Base-by-base conservation (phyloP, 1,140 invertebrate species). In the Nephotettix cincticeps region DNA sequence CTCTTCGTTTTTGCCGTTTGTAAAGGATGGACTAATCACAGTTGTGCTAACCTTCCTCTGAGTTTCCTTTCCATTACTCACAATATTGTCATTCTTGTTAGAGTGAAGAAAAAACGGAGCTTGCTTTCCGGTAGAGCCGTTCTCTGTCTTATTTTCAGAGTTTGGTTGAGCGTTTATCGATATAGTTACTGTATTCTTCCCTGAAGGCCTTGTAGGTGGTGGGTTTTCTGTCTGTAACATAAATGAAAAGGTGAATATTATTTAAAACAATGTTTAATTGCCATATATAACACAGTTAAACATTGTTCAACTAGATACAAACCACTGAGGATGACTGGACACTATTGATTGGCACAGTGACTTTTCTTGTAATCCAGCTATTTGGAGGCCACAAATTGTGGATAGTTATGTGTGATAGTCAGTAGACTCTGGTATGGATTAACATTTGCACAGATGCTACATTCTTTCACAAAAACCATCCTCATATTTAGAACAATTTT, bases 151-250 rank as follows among this genome's bases (percentile, higher is more conserved):
- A n/a, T 32, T 17, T 19, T 17, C 3, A 19, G 29, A 30, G 21
- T 67, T 67, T 13, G 64, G 23, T 27, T 45, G 64, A 43, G 64
- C 64, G 23, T 27, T 67, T 1, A 67, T 67, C 9, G 64, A 67
- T 9, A 67, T 67, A 3, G 64, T 67, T 6, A 67, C 64, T 23
- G 23, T 43, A 27, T 67, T 67, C 36, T 67, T 67, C 1, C 21
- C 40, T 45, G 32, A 17, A 9, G 21, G 17, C 32, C 14, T 67
- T 27, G 11, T 9, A 9, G 32, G 32, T 1, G 36, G n/a, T 13
- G 36, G 1, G 13, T 17, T 32, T 45, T 67, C 64, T 27, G 25
- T 28, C 64, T 67, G 36, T 36, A 67, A 67, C 19, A 19, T 2
- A 17, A 64, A 9, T 11, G 14, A 61, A 61, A 61, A 17, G 21